Base-by-base conservation (phyloP, 2,888 invertebrate species). In the Leptinotarsa haldemani region DNA sequence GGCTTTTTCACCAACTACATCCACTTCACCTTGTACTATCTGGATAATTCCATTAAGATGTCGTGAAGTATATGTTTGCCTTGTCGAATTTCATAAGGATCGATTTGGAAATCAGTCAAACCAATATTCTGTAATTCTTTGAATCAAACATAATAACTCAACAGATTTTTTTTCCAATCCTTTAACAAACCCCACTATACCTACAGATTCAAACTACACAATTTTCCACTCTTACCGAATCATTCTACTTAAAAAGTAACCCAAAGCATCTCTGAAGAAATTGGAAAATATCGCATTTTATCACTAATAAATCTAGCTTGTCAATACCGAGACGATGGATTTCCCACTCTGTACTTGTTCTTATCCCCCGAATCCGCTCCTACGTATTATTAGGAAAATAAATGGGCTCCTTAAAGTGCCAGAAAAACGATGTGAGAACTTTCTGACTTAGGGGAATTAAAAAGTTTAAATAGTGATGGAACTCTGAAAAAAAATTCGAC, bases 401-500 rank as follows among this genome's bases (percentile, higher is more conserved):
- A 56, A 56, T 56, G 56, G 56, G 22, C 56, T 56, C 22, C 56
- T 22, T 22, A 22, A 22, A 56, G 22, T 56, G 56, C 56, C 22
- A 56, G 56, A 56, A 56, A 22, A 56, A 56, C 56, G 56, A 56
- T 56, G 56, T 56, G 56, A 56, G 56, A 56, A 56, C 56, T 56
- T 22, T 56, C 56, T 22, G 56, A 22, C 56, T 56, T 56, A 25
- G 2, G 56, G 25, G 56, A 56, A 56, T 56, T 56, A 22, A 56
- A 56, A 56, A 56, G 56, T 25, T 56, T 56, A 20, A 56, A 56
- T 56, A 56, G 56, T 56, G 56, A 56, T 56, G 56, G 56, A 56
- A 56, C 56, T 20, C 56, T 13, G 13, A 25, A 13, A 56, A 22
- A 53, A 22, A 20, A 56, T 56, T 56, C 56, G 16, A 56, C 56